Conservation (phyloP, 2,888 invertebrate species). For the Frankliniella fusca region DNA sequence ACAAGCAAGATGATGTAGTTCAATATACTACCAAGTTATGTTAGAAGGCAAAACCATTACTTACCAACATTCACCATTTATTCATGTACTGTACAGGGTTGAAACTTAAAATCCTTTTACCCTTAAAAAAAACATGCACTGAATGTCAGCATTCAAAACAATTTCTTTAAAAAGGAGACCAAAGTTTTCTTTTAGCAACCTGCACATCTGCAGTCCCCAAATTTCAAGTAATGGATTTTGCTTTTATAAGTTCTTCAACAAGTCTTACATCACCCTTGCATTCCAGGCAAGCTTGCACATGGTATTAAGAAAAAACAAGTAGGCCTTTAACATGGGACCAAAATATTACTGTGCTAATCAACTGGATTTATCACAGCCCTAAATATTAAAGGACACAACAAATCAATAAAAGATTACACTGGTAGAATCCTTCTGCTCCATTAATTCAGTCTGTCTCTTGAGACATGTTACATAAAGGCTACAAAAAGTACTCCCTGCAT, state of each 20-base stretch:
- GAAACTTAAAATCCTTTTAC: neutral
- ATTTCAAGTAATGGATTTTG: neutral
- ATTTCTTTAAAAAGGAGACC: neutral
- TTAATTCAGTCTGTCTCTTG: conserved; percentile 4
- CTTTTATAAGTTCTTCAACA: neutral
- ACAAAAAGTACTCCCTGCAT: neutral
- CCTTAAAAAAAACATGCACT: neutral
- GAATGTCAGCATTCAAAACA: neutral
- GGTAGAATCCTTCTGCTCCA: neutral
- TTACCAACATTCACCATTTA: neutral
- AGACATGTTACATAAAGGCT: neutral
- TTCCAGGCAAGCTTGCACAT: neutral
- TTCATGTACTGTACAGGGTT: neutral
- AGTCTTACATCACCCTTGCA: neutral
- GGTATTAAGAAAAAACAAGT: neutral
- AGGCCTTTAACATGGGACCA: neutral
- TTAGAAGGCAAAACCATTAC: conserved; percentile 10
- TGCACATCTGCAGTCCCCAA: too few species aligned
- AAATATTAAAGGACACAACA: neutral
- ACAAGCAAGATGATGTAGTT: neutral
- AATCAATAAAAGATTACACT: neutral
- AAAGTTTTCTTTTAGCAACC: neutral
- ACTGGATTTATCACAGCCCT: conserved; percentile 7
- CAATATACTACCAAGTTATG: neutral
- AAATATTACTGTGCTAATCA: neutral